These are phyloP conservation scores for Cyprinus carpio DNA, from an alignment of 2,113 vertebrate species.

Conservation along the genomic window DNA sequence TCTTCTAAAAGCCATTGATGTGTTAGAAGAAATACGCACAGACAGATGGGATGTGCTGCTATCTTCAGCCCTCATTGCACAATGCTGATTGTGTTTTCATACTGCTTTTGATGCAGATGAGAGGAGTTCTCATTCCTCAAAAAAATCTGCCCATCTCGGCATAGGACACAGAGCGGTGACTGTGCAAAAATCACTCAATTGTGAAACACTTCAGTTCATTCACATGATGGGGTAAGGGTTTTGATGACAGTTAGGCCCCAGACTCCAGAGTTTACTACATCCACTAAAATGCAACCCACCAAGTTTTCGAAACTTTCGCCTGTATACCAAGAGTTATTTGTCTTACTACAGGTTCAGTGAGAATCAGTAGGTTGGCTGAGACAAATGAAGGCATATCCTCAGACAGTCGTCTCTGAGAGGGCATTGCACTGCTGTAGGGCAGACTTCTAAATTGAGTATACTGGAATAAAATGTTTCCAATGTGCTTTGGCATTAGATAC, in stretches of 20 bases:
- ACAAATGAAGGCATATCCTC: constrained; percentile 11
- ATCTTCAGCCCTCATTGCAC: constrained; percentile 35
- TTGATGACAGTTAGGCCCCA: not conserved
- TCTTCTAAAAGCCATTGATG: not conserved
- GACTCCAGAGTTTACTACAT: not conserved
- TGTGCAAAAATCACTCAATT: not conserved
- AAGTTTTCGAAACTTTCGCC: not conserved
- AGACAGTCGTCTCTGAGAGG: not conserved
- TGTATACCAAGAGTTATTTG: not conserved
- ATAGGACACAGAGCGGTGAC: not conserved
- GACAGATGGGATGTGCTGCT: constrained; percentile 19
- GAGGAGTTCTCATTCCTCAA: not conserved
- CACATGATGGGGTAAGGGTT: not conserved
- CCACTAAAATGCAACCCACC: no score
- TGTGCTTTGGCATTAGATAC: no score
- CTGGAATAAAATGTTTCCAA: not conserved
- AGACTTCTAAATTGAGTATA: not conserved
- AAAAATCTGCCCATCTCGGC: not conserved
- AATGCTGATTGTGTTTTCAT: constrained; percentile 38
- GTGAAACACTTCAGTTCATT: not conserved
- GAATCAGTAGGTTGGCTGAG: not conserved
- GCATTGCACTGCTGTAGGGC: no score
- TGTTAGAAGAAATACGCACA: constrained; percentile 3
- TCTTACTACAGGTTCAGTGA: not conserved
- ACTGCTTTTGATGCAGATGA: constrained; percentile 18